Evolutionary conservation across 2,797 vertebrate genomes (phyloP).

Genomic region (Spheniscus humboldti): DNA sequence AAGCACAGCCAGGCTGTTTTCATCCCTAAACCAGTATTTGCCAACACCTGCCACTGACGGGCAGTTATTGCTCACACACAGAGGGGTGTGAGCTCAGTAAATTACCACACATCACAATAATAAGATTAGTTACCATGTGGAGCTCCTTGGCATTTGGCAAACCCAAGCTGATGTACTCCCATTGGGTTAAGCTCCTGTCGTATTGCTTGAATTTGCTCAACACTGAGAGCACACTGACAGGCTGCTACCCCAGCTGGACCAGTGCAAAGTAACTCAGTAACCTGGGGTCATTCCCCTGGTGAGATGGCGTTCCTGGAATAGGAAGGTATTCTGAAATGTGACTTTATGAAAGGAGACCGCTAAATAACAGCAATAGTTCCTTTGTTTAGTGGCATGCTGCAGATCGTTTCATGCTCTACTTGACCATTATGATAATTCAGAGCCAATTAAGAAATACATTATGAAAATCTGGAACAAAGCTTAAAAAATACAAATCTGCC

Average conservation of each 20-base stretch:
- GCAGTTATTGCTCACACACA: not conserved
- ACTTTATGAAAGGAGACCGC: not conserved
- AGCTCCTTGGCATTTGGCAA: not conserved
- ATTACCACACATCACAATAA: not conserved
- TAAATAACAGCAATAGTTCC: not conserved
- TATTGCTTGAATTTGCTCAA: not conserved
- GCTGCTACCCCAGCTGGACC: not conserved
- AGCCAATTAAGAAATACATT: conserved; percentile 26
- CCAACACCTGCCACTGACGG: not conserved
- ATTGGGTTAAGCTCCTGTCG: not conserved
- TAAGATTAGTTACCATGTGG: not conserved
- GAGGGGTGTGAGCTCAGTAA: not conserved
- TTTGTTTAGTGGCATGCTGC: not conserved
- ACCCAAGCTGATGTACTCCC: not conserved
- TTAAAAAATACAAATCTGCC: not conserved
- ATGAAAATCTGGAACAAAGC: conserved; percentile 1
- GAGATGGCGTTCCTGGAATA: accelerated
- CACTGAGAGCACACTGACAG: accelerated
- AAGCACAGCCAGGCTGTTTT: not conserved
- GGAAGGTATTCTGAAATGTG: not conserved
- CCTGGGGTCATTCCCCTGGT: not conserved
- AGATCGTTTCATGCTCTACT: not conserved
- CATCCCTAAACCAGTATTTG: not conserved
- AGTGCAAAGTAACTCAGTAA: not conserved
- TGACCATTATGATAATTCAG: not conserved